Conservation (phyloP, 2,113 vertebrate species). For the Prochilodus magdalenae region DNA sequence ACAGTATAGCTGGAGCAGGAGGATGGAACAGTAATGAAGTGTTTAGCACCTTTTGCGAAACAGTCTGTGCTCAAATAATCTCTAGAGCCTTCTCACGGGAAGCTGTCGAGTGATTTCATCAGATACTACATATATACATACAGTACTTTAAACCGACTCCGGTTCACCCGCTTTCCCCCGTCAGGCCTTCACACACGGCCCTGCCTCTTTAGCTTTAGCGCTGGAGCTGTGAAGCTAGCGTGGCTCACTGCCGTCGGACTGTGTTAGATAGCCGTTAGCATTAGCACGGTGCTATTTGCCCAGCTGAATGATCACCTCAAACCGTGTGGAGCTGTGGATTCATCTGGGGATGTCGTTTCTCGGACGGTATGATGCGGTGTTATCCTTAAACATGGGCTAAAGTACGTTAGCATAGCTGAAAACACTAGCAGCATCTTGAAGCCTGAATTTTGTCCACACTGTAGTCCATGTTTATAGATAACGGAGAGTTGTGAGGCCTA, state of each 20-base stretch:
- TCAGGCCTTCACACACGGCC: not conserved
- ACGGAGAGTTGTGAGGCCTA: too few relatives aligned
- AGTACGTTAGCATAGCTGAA: too few relatives aligned
- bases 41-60: constrained; percentile 73
- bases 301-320: too few relatives aligned
- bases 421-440: too few relatives aligned
- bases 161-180: not conserved
- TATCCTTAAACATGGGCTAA: too few relatives aligned
- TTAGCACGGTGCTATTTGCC: not conserved
- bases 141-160: constrained; percentile 48
- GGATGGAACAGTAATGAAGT: constrained; percentile 54
- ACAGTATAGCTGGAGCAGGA: constrained; percentile 54
- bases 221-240: constrained; percentile 15
- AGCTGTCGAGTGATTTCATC: constrained; percentile 21
- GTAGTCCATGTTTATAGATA: too few relatives aligned
- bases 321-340: not conserved
- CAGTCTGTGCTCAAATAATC: constrained; percentile 32
- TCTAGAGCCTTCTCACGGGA: constrained; percentile 3
- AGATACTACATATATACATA: constrained; percentile 65
- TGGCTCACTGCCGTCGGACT: not conserved
- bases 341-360: not conserved
- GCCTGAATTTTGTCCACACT: too few relatives aligned
- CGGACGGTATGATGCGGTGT: too few relatives aligned
- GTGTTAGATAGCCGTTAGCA: not conserved
- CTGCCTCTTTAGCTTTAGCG: constrained; percentile 30